These are phyloP conservation scores for Acanthococcus lagerstroemiae DNA, from an alignment of 2,888 invertebrate species.

Conservation along the genomic window DNA sequence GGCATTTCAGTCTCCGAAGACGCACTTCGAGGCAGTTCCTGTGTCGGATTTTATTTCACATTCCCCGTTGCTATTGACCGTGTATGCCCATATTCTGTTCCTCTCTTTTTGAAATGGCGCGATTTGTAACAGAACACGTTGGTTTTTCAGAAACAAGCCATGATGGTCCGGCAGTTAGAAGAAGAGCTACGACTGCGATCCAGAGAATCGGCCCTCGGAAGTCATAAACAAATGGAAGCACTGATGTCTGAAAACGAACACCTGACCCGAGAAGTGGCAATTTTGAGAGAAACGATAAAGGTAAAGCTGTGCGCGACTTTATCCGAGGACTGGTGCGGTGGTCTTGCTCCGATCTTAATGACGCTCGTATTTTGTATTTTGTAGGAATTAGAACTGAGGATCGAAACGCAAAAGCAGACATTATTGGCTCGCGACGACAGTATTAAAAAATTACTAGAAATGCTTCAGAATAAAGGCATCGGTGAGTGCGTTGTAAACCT, in stretches of 20 bases:
- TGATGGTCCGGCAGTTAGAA: slow-evolving; percentile 85
- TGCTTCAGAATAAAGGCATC: slow-evolving; percentile 95
- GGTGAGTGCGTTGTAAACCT: slow-evolving; percentile 58
- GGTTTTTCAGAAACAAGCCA: slow-evolving; percentile 79
- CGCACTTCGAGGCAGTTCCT: too few species aligned
- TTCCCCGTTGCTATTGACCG: too few species aligned
- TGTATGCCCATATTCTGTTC: too few species aligned
- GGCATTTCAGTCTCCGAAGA: too few species aligned
- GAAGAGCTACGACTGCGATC: slow-evolving; percentile 80
- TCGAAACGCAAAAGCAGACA: slow-evolving; percentile 97
- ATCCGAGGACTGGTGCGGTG: too few species aligned
- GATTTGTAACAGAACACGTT: too few species aligned
- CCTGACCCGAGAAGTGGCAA: slow-evolving; percentile 81
- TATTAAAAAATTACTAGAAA: slow-evolving; percentile 95
- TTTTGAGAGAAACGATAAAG: slow-evolving; percentile 87
- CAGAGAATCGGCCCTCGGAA: slow-evolving; percentile 80
- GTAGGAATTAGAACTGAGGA: slow-evolving; percentile 88
- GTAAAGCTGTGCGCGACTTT: slow-evolving; percentile 48
- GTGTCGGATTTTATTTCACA: too few species aligned
- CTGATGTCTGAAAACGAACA: slow-evolving; percentile 90
- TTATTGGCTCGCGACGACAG: slow-evolving; percentile 92
- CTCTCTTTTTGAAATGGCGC: too few species aligned
- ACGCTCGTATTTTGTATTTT: slow-evolving; percentile 1
- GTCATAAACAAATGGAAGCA: slow-evolving; percentile 86
- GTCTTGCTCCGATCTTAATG: neutral